These are phyloP conservation scores for Solenodon paradoxus DNA, from an alignment of 2,113 vertebrate species.

Conservation along the genomic window DNA sequence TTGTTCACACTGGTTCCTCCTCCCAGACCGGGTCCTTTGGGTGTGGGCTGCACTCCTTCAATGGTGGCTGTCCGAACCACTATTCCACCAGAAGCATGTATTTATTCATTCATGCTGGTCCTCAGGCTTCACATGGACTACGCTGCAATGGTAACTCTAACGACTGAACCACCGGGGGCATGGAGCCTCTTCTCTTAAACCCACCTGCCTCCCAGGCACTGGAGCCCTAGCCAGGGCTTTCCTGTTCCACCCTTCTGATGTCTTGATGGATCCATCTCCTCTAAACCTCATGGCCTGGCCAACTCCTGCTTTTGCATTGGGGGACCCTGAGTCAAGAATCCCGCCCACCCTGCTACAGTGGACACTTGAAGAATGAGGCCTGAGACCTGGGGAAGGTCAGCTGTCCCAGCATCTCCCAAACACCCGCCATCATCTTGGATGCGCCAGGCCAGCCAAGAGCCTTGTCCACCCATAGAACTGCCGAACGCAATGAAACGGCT, in stretches of 20 bases:
- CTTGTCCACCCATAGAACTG: rapidly evolving
- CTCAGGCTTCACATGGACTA: no score
- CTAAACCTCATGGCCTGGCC: background rate
- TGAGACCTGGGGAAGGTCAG: rapidly evolving
- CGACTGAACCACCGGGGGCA: no score
- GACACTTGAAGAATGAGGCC: background rate
- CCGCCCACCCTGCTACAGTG: rapidly evolving
- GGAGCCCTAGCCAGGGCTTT: background rate
- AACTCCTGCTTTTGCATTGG: background rate
- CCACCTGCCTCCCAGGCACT: background rate
- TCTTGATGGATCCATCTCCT: background rate
- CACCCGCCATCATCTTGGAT: rapidly evolving
- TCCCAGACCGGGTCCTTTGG: no score
- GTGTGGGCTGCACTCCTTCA: no score
- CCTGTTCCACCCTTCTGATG: background rate
- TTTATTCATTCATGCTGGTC: no score
- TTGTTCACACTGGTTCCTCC: no score
- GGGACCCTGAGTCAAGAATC: background rate
- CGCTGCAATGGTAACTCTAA: no score
- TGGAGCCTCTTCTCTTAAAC: background rate
- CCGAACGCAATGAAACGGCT: background rate
- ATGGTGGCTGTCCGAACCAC: no score
- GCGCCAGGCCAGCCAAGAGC: background rate
- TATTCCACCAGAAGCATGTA: no score
- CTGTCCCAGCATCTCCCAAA: rapidly evolving